phyloP scores from a whole-genome alignment of 2,888 invertebrate species.

The Nemotelus pantherinus region DNA sequence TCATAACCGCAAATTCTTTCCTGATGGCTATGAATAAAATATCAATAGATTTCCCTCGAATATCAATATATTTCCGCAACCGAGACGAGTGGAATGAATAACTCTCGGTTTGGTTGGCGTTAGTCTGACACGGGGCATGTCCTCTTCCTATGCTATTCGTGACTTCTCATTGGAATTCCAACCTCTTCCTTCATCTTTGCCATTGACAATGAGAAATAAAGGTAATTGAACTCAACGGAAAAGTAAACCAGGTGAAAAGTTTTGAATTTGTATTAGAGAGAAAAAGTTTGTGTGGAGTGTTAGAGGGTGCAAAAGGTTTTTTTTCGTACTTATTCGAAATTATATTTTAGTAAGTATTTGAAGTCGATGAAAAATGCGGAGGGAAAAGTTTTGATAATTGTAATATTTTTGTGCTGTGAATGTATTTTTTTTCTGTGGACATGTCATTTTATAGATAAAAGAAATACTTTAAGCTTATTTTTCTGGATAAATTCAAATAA shows the following conservation, averaged over 20 bases:
- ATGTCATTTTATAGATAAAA: too few relatives aligned
- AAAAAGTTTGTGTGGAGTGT: neutral
- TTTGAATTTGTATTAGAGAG: slow-evolving; percentile 4
- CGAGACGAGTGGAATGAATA: neutral
- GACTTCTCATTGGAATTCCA: neutral
- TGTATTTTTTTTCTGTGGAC: too few relatives aligned
- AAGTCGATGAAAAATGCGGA: too few relatives aligned
- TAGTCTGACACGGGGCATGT: neutral
- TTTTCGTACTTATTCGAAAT: too few relatives aligned
- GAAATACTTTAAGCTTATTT: too few relatives aligned
- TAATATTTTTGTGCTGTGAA: too few relatives aligned
- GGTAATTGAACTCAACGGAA: slow-evolving; percentile 2
- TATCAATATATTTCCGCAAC: slow-evolving; percentile 25
- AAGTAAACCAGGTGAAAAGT: slow-evolving; percentile 8
- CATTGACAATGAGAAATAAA: slow-evolving; percentile 7
- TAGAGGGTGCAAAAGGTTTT: too few relatives aligned
- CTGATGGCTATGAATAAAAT: slow-evolving; percentile 50
- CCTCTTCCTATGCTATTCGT: neutral
- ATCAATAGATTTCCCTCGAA: slow-evolving; percentile 44
- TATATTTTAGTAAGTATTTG: too few relatives aligned
- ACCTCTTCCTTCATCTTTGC: neutral
- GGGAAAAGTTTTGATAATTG: too few relatives aligned
- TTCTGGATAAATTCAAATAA: too few relatives aligned
- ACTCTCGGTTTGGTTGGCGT: neutral
- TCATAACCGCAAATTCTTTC: slow-evolving; percentile 41